Evolutionary conservation across 2,888 invertebrate genomes (phyloP).

Genomic region (Amblyjoppa proteus): DNA sequence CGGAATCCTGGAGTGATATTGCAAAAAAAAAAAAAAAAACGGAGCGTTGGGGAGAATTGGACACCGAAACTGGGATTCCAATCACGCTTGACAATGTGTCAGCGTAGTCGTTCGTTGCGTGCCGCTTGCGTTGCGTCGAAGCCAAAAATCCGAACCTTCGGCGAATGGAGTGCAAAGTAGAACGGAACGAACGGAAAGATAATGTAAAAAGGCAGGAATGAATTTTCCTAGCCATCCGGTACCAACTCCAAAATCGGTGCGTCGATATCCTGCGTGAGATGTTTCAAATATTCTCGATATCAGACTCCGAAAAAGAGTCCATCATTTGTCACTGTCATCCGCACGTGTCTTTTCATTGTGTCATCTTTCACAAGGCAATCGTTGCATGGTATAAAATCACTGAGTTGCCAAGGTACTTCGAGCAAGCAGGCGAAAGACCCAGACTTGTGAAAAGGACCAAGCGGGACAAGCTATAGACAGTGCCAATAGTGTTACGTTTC

Average conservation of each 20-base stretch:
- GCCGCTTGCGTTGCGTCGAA: constrained; percentile 50
- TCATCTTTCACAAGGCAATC: background rate
- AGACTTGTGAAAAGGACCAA: constrained; percentile 23
- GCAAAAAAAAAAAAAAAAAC: constrained; percentile 45
- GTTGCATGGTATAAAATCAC: background rate
- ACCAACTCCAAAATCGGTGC: background rate
- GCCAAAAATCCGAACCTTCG: constrained; percentile 51
- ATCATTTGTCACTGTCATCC: no score
- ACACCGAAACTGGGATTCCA: constrained; percentile 71
- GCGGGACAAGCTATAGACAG: constrained; percentile 46
- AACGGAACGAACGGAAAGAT: constrained; percentile 9
- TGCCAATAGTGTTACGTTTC: constrained; percentile 77
- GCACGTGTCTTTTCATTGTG: no score
- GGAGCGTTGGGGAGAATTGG: constrained; percentile 65
- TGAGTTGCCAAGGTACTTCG: constrained; percentile 5
- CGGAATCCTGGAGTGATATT: constrained; percentile 25
- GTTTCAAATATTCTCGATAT: background rate
- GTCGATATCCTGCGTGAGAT: background rate
- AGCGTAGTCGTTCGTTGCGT: constrained; percentile 28
- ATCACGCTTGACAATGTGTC: constrained; percentile 75
- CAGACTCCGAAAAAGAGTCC: background rate
- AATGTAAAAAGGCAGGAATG: constrained; percentile 35
- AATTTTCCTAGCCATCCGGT: constrained; percentile 13
- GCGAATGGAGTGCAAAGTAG: constrained; percentile 50
- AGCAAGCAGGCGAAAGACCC: constrained; percentile 20